Conservation (phyloP, 2,113 vertebrate genomes). For the Microtus richardsoni region DNA sequence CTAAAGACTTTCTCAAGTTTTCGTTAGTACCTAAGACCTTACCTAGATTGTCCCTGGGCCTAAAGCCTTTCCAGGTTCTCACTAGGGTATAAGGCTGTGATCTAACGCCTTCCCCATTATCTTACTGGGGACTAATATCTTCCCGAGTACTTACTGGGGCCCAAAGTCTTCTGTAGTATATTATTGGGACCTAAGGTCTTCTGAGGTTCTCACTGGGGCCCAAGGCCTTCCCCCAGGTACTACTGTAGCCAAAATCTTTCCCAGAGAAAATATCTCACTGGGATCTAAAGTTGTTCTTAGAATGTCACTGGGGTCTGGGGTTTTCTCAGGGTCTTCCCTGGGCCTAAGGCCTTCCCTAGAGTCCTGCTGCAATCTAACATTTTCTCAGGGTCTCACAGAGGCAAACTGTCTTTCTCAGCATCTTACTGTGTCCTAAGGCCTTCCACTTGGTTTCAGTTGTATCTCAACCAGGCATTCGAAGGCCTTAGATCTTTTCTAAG, state of each 20-base stretch:
- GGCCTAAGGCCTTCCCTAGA: not conserved
- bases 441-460: not conserved
- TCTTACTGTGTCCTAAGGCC: not conserved
- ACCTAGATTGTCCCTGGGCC: not conserved
- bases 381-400: not conserved
- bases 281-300: not conserved
- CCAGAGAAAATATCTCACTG: too few species aligned
- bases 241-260: not conserved
- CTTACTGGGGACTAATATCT: too few species aligned
- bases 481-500: not conserved
- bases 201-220: not conserved
- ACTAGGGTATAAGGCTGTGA: not conserved
- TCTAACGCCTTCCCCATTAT: not conserved
- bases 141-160: not conserved
- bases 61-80: not conserved
- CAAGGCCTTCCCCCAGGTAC: not conserved
- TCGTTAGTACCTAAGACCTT: not conserved
- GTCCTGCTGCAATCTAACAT: not conserved
- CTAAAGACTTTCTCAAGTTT: not conserved
- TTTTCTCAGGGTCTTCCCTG: not conserved
- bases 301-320: not conserved
- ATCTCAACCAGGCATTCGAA: not conserved
- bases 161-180: not conserved
- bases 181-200: not conserved
- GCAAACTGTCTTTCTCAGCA: not conserved